These are phyloP conservation scores for Lepidostoma basale DNA, from an alignment of 1,140 invertebrate species.

Conservation along the genomic window DNA sequence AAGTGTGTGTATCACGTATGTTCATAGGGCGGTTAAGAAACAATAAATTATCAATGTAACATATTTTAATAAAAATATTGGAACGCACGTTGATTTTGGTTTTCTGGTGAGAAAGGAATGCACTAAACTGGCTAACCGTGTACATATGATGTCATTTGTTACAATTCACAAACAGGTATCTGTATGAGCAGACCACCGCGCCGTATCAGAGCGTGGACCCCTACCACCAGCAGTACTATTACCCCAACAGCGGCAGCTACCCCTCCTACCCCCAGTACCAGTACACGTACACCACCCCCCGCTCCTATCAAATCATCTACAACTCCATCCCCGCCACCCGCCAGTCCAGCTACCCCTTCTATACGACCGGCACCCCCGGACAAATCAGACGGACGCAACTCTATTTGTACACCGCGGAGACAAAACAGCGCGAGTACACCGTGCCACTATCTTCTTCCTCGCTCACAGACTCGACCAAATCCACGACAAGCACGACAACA, in stretches of 20 bases:
- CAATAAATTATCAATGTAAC: too few species aligned
- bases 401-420: conserved; percentile 42
- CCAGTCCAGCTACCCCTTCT: conserved; percentile 30
- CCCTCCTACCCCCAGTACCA: conserved; percentile 21
- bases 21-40: too few species aligned
- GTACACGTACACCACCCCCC: conserved; percentile 45
- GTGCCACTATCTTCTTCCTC: conserved; percentile 29
- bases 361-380: conserved; percentile 48
- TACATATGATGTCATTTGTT: conserved; percentile 16
- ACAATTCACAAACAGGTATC: conserved; percentile 36
- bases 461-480: background rate
- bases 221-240: conserved; percentile 35
- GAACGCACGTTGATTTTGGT: too few species aligned
- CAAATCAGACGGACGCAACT: conserved; percentile 48
- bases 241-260: conserved; percentile 33
- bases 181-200: conserved; percentile 38
- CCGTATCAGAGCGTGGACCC: conserved; percentile 31
- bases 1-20: too few species aligned
- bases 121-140: conserved; percentile 3
- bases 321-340: conserved; percentile 33
- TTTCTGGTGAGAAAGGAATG: too few species aligned
- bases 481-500: conserved; percentile 27
- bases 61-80: too few species aligned
- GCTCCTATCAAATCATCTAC: conserved; percentile 26
- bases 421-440: conserved; percentile 41